Evolutionary conservation across 2,113 vertebrate genomes (phyloP), one percentile per base, ranked within the genome.

Genomic region (Narcine bancroftii): DNA sequence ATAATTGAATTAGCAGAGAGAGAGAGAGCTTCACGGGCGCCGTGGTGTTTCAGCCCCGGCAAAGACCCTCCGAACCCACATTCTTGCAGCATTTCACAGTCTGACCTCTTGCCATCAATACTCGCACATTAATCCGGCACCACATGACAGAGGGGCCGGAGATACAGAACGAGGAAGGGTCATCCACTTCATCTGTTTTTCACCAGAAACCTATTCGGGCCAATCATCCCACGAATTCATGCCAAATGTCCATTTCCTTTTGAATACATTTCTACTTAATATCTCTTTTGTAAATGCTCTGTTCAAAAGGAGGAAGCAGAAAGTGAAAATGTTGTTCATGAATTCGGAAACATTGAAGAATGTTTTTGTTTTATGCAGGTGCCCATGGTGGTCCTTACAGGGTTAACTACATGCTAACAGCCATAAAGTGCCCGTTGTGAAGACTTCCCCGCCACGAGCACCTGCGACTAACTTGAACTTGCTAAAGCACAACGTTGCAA

Each of bases 1-100:
- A 95, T 95, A 95, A 96, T 94, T 93, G 95, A 94, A 95, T 95
- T 95, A 95, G 94, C 95, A 95, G 94, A n/a, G n/a, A n/a, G n/a
- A n/a, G n/a, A n/a, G n/a, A n/a, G n/a, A n/a, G n/a, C n/a, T n/a
- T n/a, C n/a, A n/a, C n/a, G n/a, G n/a, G n/a, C n/a, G n/a, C n/a
- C n/a, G n/a, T n/a, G n/a, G n/a, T n/a, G n/a, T n/a, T n/a, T n/a
- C n/a, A n/a, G n/a, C n/a, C n/a, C n/a, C n/a, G n/a, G n/a, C n/a
- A n/a, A n/a, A n/a, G n/a, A n/a, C n/a, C n/a, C n/a, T n/a, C n/a
- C n/a, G n/a, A n/a, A n/a, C n/a, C n/a, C n/a, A n/a, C n/a, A n/a
- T n/a, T n/a, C n/a, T n/a, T n/a, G n/a, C n/a, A n/a, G n/a, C n/a
- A n/a, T n/a, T n/a, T n/a, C n/a, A n/a, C n/a, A n/a, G n/a, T n/a